Conservation (phyloP, 1,140 invertebrate genomes). For the Brachionus sp. region DNA sequence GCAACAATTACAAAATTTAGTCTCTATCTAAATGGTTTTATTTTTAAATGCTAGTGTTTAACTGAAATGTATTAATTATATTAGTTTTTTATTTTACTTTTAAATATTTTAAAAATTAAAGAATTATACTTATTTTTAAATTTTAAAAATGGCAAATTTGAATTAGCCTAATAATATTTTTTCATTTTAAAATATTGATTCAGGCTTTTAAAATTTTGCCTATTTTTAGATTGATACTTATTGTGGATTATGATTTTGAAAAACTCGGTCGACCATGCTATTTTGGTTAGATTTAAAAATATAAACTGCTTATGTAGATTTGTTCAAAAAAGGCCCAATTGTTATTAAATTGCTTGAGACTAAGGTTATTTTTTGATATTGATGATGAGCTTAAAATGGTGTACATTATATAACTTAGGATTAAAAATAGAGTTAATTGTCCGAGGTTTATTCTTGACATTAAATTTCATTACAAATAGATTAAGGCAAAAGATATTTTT, state of each 20-base stretch:
- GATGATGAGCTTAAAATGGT: neutral
- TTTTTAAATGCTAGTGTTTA: too few relatives aligned
- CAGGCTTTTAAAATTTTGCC: neutral
- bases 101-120: too few relatives aligned
- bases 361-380: neutral
- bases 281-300: neutral
- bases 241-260: neutral
- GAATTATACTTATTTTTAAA: too few relatives aligned
- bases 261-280: neutral
- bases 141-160: too few relatives aligned
- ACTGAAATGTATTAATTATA: too few relatives aligned
- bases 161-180: too few relatives aligned
- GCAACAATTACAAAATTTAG: too few relatives aligned
- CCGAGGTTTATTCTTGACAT: neutral
- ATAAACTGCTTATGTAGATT: neutral
- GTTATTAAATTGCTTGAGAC: too few relatives aligned
- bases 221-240: neutral
- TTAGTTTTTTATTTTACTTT: too few relatives aligned
- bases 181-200: neutral
- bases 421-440: neutral
- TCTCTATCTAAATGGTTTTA: too few relatives aligned
- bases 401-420: neutral
- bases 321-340: neutral
- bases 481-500: neutral
- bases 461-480: neutral